Evolutionary conservation across 1,140 invertebrate species (phyloP).

Genomic region (Zaprionus africanus): DNA sequence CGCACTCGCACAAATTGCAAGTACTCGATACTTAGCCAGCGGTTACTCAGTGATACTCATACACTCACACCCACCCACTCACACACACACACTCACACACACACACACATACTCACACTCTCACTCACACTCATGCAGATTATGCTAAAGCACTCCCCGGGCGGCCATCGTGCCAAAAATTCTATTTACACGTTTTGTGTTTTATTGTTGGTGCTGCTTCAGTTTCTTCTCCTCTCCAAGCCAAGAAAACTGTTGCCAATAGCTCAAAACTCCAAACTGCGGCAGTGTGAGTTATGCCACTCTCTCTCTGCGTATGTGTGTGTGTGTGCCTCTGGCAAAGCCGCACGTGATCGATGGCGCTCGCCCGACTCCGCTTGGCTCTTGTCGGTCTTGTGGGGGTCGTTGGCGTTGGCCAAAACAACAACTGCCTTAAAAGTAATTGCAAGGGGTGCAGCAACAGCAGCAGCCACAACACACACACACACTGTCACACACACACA

Average conservation of each 20-base stretch:
- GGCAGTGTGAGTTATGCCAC: constrained; percentile 4
- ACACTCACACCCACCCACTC: constrained; percentile 2
- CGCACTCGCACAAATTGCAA: constrained; percentile 55
- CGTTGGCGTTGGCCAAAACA: constrained; percentile 56
- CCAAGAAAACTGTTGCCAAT: constrained; percentile 67
- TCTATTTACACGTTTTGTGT: constrained; percentile 84
- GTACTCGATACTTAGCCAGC: constrained; percentile 44
- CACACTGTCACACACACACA: not conserved
- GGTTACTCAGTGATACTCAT: constrained; percentile 21
- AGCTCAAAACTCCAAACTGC: constrained; percentile 70
- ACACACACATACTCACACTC: not conserved
- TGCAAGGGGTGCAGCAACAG: constrained; percentile 72
- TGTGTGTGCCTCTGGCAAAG: constrained; percentile 58
- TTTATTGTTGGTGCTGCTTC: constrained; percentile 72
- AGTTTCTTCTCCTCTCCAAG: not conserved
- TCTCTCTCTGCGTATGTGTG: constrained; percentile 21
- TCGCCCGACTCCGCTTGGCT: constrained; percentile 16
- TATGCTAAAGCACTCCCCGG: constrained; percentile 83
- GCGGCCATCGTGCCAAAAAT: constrained; percentile 82
- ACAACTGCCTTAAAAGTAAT: constrained; percentile 75
- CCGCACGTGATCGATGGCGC: constrained; percentile 79
- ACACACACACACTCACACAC: constrained; percentile 22
- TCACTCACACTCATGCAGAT: constrained; percentile 73
- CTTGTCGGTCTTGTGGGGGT: constrained; percentile 67
- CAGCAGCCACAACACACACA: constrained; percentile 17